Percentiles rank a stretch among this genome's conserved stretches.
Conservation (phyloP, 1,140 invertebrate genomes). For the Phenacoccus solenopsis region DNA sequence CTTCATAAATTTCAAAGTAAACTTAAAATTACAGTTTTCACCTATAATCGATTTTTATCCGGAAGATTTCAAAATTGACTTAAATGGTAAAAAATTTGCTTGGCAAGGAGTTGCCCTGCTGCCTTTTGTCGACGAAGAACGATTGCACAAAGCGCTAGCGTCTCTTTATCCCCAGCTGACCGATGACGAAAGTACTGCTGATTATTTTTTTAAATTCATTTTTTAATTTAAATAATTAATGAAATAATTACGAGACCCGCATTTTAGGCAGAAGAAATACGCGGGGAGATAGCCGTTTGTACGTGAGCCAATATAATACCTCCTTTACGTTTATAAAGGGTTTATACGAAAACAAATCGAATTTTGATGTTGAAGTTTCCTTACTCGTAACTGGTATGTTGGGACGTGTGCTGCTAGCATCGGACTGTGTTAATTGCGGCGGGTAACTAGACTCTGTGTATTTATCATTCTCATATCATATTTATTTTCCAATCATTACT, state of each 20-base stretch:
- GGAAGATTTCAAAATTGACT: slow-evolving; percentile 93
- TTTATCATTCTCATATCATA: too few species aligned
- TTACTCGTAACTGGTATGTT: slow-evolving; percentile 54
- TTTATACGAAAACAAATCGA: slow-evolving; percentile 47
- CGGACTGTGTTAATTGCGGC: slow-evolving; percentile 48
- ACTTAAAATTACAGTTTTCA: slow-evolving; percentile 63
- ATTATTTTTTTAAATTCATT: too few species aligned
- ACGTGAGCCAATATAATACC: slow-evolving; percentile 41
- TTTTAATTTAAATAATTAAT: not conserved
- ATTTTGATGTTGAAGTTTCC: slow-evolving; percentile 38
- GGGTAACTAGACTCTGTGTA: slow-evolving; percentile 39
- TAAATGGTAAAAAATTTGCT: slow-evolving; percentile 98
- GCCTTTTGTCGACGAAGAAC: slow-evolving; percentile 92
- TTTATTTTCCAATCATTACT: too few species aligned
- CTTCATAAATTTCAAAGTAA: slow-evolving; percentile 9
- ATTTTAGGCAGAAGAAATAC: slow-evolving; percentile 41
- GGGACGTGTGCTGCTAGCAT: slow-evolving; percentile 55
- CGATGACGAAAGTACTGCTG: slow-evolving; percentile 53
- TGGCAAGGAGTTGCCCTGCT: slow-evolving; percentile 98
- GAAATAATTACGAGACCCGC: not conserved
- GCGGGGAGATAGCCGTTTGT: slow-evolving; percentile 43
- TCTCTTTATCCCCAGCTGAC: slow-evolving; percentile 68
- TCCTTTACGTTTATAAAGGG: slow-evolving; percentile 55
- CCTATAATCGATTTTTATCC: slow-evolving; percentile 99
- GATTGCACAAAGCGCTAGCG: slow-evolving; percentile 76